Evolutionary conservation across 2,888 invertebrate genomes (phyloP).

Genomic region (Eupeodes latifasciatus): DNA sequence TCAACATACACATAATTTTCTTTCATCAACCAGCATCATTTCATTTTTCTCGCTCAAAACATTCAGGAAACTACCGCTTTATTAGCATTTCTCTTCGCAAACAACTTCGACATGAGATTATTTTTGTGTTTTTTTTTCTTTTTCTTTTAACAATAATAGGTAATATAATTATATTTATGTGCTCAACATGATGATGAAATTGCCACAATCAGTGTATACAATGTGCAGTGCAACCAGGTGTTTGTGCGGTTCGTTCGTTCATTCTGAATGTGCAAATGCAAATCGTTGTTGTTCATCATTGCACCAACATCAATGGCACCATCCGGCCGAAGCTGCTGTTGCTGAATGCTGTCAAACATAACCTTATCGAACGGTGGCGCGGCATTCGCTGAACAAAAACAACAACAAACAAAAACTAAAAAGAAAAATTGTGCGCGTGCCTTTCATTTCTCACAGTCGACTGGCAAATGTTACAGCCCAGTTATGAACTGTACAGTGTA

Average conservation of each 20-base stretch:
- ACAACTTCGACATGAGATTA: conserved; percentile 1
- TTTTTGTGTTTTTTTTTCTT: neutral
- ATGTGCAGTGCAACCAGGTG: conserved; percentile 52
- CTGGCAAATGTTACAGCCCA: conserved; percentile 45
- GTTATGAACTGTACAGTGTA: conserved; percentile 49
- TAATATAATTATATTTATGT: conserved; percentile 48
- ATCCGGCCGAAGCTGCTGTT: neutral
- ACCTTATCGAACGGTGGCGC: conserved; percentile 20
- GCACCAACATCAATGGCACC: conserved; percentile 46
- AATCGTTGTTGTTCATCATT: conserved; percentile 44
- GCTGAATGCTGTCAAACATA: conserved; percentile 37
- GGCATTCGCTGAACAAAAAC: neutral
- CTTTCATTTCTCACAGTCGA: conserved; percentile 72
- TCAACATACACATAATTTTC: neutral
- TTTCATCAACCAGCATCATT: conserved; percentile 7
- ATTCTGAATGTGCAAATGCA: conserved; percentile 52
- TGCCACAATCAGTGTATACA: conserved; percentile 41
- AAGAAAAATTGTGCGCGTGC: conserved; percentile 31
- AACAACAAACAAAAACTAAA: neutral
- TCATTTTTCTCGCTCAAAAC: neutral
- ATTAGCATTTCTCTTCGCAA: conserved; percentile 28
- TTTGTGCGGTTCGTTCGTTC: conserved; percentile 10
- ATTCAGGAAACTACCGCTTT: conserved; percentile 25
- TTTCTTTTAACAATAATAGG: neutral
- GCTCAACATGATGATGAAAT: conserved; percentile 42